These are phyloP conservation scores for Tokudaia muenninki DNA, from an alignment of 2,797 vertebrate genomes.

Conservation along the genomic window DNA sequence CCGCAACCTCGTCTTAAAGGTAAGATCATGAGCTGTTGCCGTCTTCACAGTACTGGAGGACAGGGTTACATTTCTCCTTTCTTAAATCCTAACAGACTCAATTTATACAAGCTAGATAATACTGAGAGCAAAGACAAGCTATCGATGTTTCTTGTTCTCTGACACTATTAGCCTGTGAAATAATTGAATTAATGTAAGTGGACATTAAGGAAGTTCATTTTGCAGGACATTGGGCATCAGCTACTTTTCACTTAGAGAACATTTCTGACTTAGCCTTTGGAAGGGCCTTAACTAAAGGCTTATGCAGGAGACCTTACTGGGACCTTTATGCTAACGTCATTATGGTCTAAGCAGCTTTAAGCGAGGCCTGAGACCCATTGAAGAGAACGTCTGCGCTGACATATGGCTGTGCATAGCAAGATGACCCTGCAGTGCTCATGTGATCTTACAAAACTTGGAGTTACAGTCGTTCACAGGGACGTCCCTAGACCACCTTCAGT, in stretches of 20 bases:
- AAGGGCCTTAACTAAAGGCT: constrained; percentile 52
- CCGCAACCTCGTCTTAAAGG: constrained; percentile 95
- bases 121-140: constrained; percentile 35
- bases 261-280: constrained; percentile 41
- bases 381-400: constrained; percentile 63
- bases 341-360: constrained; percentile 47
- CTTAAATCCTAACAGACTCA: not conserved
- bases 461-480: constrained; percentile 68
- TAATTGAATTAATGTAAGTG: constrained; percentile 48
- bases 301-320: not conserved
- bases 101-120: constrained; percentile 24
- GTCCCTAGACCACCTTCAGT: constrained; percentile 35
- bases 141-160: not conserved
- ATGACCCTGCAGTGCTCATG: constrained; percentile 44
- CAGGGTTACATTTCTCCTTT: constrained; percentile 16
- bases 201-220: constrained; percentile 16
- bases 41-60: not conserved
- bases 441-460: constrained; percentile 43
- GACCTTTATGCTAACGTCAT: constrained; percentile 6
- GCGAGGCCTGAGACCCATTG: constrained; percentile 39
- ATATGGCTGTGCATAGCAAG: constrained; percentile 53
- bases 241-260: constrained; percentile 45
- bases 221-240: not conserved
- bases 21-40: constrained; percentile 81
- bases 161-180: not conserved